Evolutionary conservation across 2,797 vertebrate species (phyloP), one percentile per base, ranked within the genome.

Genomic region (Characodon lateralis): DNA sequence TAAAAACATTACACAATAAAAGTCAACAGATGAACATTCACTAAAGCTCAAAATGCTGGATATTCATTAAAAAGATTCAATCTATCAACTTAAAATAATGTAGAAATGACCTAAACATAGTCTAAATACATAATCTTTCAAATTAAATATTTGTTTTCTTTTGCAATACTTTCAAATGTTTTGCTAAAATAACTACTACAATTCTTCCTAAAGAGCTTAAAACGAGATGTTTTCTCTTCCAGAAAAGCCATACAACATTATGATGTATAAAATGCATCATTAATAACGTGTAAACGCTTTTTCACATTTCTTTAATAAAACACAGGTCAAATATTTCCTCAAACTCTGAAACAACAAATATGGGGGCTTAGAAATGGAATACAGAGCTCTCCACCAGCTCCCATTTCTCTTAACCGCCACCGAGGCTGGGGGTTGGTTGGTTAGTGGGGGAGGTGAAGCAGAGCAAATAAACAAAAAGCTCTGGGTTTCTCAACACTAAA

Each of bases 341-440:
- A 91, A 18, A 18, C 89, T 92, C 86, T 85, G 87, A 90, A 94
- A 93, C 85, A 94, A 94, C 70, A 95, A 69, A 81, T 71, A 72
- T 94, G 92, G 94, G 94, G 93, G 92, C 94, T 96, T 95, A 95
- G 95, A 94, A 18, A 94, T 91, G 94, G 94, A 95, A 95, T 95
- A 92, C 92, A 90, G 93, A 93, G 93, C 94, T 94, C 94, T 92
- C 89, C 88, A 94, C 89, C 85, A 92, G 94, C 95, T 93, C 89
- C 93, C 94, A 95, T 94, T 94, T 94, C 92, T 95, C 87, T 88
- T 84, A 84, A 90, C 92, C 91, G 89, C 92, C 93, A 92, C 91
- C 85, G 86, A 93, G 90, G 89, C 91, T 93, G 93, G 94, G 94
- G 63, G 35, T 16, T 24, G 39, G 65, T 10, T 56, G 71, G 92